Evolutionary conservation across 1,140 invertebrate species (phyloP).

Genomic region (Planococcus citri): DNA sequence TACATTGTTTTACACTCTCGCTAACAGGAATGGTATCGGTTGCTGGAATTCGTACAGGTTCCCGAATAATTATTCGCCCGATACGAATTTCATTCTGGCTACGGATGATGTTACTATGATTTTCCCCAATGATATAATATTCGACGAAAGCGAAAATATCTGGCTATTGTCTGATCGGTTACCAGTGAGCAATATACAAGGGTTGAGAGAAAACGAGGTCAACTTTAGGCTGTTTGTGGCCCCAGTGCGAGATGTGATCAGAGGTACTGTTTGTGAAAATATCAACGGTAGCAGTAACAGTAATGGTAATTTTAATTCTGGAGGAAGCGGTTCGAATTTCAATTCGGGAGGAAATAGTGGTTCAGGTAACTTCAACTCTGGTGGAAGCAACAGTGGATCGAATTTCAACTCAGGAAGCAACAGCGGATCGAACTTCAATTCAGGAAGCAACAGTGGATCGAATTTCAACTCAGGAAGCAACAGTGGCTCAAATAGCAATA

Average conservation of each 20-base stretch:
- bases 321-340: not conserved
- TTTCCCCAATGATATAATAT: constrained; percentile 64
- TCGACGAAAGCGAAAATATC: constrained; percentile 52
- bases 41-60: constrained; percentile 52
- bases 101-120: constrained; percentile 56
- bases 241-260: constrained; percentile 49
- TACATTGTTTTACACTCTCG: constrained; percentile 57
- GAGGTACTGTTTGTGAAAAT: constrained; percentile 47
- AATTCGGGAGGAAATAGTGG: not conserved
- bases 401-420: not conserved
- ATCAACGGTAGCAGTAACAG: constrained; percentile 5
- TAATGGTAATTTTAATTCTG: not conserved
- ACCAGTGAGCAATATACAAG: constrained; percentile 53
- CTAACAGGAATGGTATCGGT: constrained; percentile 66
- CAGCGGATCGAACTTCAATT: not conserved
- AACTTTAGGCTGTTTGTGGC: constrained; percentile 60
- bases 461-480: not conserved
- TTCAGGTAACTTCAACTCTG: not conserved
- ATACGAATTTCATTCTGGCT: constrained; percentile 41
- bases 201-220: constrained; percentile 47
- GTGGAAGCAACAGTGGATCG: not conserved
- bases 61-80: constrained; percentile 21
- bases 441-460: not conserved
- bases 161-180: constrained; percentile 62
- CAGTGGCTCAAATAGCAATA: not conserved